Conservation (phyloP, 2,888 invertebrate genomes). For the Acanthosepion pharaonis region DNA sequence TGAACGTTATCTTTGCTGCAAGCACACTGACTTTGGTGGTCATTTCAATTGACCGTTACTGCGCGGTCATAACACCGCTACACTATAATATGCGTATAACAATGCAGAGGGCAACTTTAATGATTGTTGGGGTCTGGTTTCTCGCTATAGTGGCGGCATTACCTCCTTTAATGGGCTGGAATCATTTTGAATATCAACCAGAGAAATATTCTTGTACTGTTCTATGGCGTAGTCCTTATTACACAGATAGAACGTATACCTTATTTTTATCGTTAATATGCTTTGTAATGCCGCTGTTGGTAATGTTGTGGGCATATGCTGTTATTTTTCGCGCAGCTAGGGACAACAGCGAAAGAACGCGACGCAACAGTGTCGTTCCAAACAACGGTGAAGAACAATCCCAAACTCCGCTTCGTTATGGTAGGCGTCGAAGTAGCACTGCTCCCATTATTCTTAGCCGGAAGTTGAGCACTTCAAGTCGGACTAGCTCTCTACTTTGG, state of each 20-base stretch:
- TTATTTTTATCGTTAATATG: slow-evolving; percentile 75
- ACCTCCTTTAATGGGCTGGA: slow-evolving; percentile 73
- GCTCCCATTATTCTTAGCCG: slow-evolving; percentile 76
- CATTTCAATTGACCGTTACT: slow-evolving; percentile 81
- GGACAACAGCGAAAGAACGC: slow-evolving; percentile 81
- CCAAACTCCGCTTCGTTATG: slow-evolving; percentile 58
- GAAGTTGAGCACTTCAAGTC: slow-evolving; percentile 87
- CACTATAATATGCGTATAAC: slow-evolving; percentile 79
- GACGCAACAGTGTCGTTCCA: slow-evolving; percentile 76
- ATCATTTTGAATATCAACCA: slow-evolving; percentile 64
- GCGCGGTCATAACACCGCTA: slow-evolving; percentile 81
- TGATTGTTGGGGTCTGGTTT: slow-evolving; percentile 75
- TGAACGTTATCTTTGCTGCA: slow-evolving; percentile 78
- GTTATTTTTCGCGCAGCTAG: slow-evolving; percentile 82
- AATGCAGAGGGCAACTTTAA: slow-evolving; percentile 73
- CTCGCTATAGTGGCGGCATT: slow-evolving; percentile 74
- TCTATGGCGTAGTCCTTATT: slow-evolving; percentile 62
- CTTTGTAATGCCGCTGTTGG: slow-evolving; percentile 76
- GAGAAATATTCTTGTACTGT: slow-evolving; percentile 69
- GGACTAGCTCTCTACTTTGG: slow-evolving; percentile 79
- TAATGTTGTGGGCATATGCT: slow-evolving; percentile 83
- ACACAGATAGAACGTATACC: slow-evolving; percentile 71
- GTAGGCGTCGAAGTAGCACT: slow-evolving; percentile 61
- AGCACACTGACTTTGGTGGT: slow-evolving; percentile 80
- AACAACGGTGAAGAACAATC: slow-evolving; percentile 52